phyloP scores from a whole-genome alignment of 2,888 invertebrate species.

The Chloroclystis v-ata region DNA sequence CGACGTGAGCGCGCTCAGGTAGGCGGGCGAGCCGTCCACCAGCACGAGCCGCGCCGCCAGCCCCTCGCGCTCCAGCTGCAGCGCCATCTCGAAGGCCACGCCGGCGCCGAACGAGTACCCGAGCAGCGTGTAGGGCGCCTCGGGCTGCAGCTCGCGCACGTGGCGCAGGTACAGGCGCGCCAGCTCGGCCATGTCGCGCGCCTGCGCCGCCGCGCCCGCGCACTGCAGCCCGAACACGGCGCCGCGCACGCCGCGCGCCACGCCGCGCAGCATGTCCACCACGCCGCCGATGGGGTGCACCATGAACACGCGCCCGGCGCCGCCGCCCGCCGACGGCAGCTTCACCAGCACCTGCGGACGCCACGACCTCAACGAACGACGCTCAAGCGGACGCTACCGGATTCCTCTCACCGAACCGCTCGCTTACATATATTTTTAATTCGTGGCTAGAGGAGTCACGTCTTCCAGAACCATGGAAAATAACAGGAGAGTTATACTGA shows the following conservation, averaged over 20 bases:
- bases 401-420: too few species aligned
- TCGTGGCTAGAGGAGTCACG: too few species aligned
- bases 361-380: neutral
- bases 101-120: slow-evolving; percentile 98
- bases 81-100: slow-evolving; percentile 96
- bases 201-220: slow-evolving; percentile 84
- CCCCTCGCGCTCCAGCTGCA: slow-evolving; percentile 84
- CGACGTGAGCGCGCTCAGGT: slow-evolving; percentile 86
- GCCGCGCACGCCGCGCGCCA: slow-evolving; percentile 85
- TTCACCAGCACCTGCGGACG: slow-evolving; percentile 79
- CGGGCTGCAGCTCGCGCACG: slow-evolving; percentile 85
- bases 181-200: slow-evolving; percentile 81
- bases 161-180: slow-evolving; percentile 85
- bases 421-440: too few species aligned
- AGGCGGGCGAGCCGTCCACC: slow-evolving; percentile 93
- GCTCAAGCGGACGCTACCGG: too few species aligned
- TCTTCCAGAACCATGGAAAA: too few species aligned
- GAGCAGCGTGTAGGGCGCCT: slow-evolving; percentile 91
- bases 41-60: slow-evolving; percentile 82
- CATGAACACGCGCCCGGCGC: slow-evolving; percentile 84
- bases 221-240: slow-evolving; percentile 95
- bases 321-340: slow-evolving; percentile 80
- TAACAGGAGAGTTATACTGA: too few species aligned
- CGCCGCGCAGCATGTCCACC: slow-evolving; percentile 81
- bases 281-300: slow-evolving; percentile 95